Evolutionary conservation across 2,888 invertebrate species (phyloP), one percentile per base, ranked within the genome.

Genomic region (Dryococelus australis): DNA sequence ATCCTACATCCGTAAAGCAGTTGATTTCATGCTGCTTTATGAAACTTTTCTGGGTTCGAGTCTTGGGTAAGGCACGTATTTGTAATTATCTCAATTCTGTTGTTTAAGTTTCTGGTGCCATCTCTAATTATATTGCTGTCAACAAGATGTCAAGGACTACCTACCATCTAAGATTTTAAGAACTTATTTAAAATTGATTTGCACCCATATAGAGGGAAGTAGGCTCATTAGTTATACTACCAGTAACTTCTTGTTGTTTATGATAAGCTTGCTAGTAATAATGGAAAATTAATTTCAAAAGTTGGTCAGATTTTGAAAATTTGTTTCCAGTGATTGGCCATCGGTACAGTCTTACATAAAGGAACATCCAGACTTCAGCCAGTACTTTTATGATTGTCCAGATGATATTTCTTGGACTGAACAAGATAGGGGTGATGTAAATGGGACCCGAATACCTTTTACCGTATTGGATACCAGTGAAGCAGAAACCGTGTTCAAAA

Each of bases 381-480:
- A 97, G 91, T 98, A 97, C 94, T 99, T 99, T 94, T 97, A 97
- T 90, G 97, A 97, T 91, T 95, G 96, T 90, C 95, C 96, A 20
- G 96, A 96, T 90, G 95, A 95, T 90, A 95, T 94, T 90, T 95
- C 96, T 85, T 97, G 96, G 97, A 96, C 95, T 89, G 96, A 96
- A 92, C 95, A 95, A 89, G 94, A 94, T 92, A 93, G 95, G 89
- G 94, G 93, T 90, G 92, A 92, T 53, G 93, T 93, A 89, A 94
- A 94, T 89, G 97, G 96, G 91, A 94, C 95, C 43, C 95, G 98
- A 91, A 97, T 99, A 91, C 99, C 99, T 0, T 97, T 97, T 92
- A 98, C 98, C 92, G 96, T 99, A 88, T 93, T 99, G 88, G 97
- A 97, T 91, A 97, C 97, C 0, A 95, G 96, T 86, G 98, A 99